Conservation (phyloP, 2,888 invertebrate genomes). For the Aleiodes testaceus region DNA sequence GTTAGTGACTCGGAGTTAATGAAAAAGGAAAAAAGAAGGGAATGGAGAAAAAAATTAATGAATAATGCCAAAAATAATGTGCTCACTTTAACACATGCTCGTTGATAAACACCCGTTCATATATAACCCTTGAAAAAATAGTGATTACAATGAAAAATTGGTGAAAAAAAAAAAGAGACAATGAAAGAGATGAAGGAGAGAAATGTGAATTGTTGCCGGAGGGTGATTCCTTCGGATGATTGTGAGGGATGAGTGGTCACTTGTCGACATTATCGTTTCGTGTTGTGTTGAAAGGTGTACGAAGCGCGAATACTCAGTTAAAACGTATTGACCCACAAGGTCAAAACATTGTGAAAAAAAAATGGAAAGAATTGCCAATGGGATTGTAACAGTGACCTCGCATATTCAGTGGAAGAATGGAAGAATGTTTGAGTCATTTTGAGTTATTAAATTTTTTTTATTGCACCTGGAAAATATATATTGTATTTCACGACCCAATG, state of each 20-base stretch:
- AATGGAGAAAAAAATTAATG: slow-evolving; percentile 22
- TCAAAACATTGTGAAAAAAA: slow-evolving; percentile 9
- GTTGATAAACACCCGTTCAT: slow-evolving; percentile 18
- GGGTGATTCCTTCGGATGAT: slow-evolving; percentile 28
- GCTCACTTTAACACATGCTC: slow-evolving; percentile 32
- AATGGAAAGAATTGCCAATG: neutral
- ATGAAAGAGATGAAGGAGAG: neutral
- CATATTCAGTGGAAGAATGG: too few relatives aligned
- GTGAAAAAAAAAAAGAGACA: neutral
- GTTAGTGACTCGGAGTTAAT: slow-evolving; percentile 16
- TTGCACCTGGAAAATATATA: too few relatives aligned
- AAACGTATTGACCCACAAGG: neutral
- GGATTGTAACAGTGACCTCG: too few relatives aligned
- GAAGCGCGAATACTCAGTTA: slow-evolving; percentile 20
- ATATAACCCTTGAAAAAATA: slow-evolving; percentile 14
- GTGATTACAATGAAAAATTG: slow-evolving; percentile 32
- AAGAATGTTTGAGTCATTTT: too few relatives aligned
- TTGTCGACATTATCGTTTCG: slow-evolving; percentile 20
- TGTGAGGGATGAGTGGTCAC: slow-evolving; percentile 35
- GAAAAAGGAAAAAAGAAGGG: slow-evolving; percentile 18
- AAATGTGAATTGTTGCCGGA: slow-evolving; percentile 19
- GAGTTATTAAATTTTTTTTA: too few relatives aligned
- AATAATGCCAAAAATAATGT: slow-evolving; percentile 38
- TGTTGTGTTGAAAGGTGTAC: slow-evolving; percentile 14
- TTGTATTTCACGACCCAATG: too few relatives aligned